A percentile compares a stretch with the other conserved stretches of the same genome.
Evolutionary conservation across 2,888 invertebrate species (phyloP).

Genomic region (Agrotis segetum): DNA sequence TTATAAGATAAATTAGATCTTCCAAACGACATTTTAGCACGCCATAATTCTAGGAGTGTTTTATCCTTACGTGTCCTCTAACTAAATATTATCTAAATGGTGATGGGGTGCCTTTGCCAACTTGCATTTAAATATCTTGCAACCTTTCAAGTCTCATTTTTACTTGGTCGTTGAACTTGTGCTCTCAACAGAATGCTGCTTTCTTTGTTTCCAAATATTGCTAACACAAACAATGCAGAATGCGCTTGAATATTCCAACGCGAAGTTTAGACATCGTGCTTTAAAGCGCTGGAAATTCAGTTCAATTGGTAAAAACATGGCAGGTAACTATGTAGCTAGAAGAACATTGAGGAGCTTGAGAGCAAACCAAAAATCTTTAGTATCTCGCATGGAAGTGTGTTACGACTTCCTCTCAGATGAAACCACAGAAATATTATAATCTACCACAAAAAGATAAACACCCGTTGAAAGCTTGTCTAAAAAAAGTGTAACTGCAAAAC

Average conservation of each 20-base stretch:
- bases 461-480: no score
- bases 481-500: no score
- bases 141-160: background rate
- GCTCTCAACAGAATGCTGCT: background rate
- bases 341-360: constrained; percentile 5
- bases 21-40: no score
- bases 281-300: constrained; percentile 6
- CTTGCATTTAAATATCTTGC: background rate
- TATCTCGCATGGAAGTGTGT: background rate
- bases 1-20: no score
- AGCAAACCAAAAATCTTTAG: background rate
- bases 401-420: background rate
- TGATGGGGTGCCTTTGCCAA: no score
- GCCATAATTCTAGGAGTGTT: no score
- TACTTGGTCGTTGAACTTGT: background rate
- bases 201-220: constrained; percentile 1
- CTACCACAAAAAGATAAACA: no score
- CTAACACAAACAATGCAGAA: constrained; percentile 6
- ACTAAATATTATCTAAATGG: no score
- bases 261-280: constrained; percentile 5
- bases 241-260: constrained; percentile 6
- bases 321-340: background rate
- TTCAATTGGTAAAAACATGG: constrained; percentile 12
- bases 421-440: no score
- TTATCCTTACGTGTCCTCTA: no score